A percentile compares a stretch with the other conserved stretches of the same genome.
phyloP scores from a whole-genome alignment of 2,888 invertebrate genomes.

The Polymixis flavicincta region DNA sequence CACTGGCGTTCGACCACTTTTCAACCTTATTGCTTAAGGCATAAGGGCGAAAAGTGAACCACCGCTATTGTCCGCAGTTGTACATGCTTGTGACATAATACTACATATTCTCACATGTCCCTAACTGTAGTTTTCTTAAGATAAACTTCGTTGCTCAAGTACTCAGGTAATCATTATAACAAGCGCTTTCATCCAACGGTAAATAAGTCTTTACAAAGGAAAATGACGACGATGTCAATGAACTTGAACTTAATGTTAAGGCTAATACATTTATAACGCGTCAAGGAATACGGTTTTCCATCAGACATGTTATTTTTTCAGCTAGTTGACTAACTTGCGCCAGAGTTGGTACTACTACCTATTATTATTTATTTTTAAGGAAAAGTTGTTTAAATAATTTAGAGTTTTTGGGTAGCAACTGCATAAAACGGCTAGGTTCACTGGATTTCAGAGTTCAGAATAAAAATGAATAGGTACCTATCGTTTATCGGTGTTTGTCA shows the following conservation, averaged over 20 bases:
- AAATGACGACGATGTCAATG: slow-evolving; percentile 38
- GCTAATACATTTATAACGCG: slow-evolving; percentile 7
- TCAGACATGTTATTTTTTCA: no score
- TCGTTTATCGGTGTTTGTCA: neutral
- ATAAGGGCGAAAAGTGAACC: no score
- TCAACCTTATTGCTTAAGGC: no score
- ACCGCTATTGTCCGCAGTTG: no score
- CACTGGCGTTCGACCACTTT: no score
- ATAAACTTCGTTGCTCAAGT: neutral
- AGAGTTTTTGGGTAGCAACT: neutral
- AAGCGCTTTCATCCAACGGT: slow-evolving; percentile 35
- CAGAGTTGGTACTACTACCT: neutral
- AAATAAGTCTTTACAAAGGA: slow-evolving; percentile 14
- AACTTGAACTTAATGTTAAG: slow-evolving; percentile 48
- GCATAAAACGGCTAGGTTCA: neutral
- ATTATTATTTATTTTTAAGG: neutral
- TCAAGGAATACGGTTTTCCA: neutral
- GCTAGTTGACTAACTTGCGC: neutral
- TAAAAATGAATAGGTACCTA: neutral
- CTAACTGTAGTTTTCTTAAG: slow-evolving; percentile 23
- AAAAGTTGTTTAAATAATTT: neutral
- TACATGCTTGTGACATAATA: neutral
- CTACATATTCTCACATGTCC: neutral
- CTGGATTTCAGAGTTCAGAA: neutral
- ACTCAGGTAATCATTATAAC: slow-evolving; percentile 13